These are phyloP conservation scores for Megastigmus dorsalis DNA, from an alignment of 2,888 invertebrate species.

Conservation along the genomic window DNA sequence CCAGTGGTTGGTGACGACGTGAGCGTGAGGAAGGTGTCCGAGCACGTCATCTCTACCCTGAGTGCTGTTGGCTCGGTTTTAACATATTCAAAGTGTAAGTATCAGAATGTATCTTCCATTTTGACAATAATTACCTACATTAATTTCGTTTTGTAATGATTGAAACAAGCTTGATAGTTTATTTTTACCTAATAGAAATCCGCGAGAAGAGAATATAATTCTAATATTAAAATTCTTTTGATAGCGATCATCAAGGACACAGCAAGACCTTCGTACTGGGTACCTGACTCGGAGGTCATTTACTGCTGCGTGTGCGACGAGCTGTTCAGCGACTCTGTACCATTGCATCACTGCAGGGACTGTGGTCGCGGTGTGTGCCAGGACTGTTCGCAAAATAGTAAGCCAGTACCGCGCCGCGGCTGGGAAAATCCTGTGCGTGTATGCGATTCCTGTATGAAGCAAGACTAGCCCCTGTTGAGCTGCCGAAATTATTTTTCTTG, in stretches of 20 bases:
- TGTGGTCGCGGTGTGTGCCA: constrained; percentile 90
- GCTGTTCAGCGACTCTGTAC: constrained; percentile 74
- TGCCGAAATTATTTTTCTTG: not conserved
- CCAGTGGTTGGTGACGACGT: constrained; percentile 73
- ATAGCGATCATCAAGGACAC: constrained; percentile 83
- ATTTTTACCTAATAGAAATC: too few species aligned
- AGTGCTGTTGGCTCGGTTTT: constrained; percentile 83
- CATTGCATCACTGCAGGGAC: constrained; percentile 77
- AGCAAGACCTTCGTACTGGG: constrained; percentile 87
- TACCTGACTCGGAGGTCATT: constrained; percentile 83
- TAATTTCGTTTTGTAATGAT: too few species aligned
- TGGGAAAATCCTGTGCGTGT: constrained; percentile 85
- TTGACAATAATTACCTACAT: too few species aligned
- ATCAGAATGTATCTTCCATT: too few species aligned
- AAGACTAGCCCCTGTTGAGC: constrained; percentile 57
- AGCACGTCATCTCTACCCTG: constrained; percentile 83
- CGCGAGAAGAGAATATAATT: too few species aligned
- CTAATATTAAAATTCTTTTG: constrained; percentile 50
- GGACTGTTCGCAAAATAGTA: constrained; percentile 80
- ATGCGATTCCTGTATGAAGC: constrained; percentile 81
- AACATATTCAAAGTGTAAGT: constrained; percentile 83
- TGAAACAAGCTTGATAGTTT: too few species aligned
- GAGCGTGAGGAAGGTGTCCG: constrained; percentile 80
- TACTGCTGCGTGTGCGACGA: constrained; percentile 81
- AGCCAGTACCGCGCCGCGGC: constrained; percentile 84